Evolutionary conservation across 2,113 vertebrate species (phyloP), one percentile per base, ranked within the genome.

Genomic region (Dromaius novaehollandiae): DNA sequence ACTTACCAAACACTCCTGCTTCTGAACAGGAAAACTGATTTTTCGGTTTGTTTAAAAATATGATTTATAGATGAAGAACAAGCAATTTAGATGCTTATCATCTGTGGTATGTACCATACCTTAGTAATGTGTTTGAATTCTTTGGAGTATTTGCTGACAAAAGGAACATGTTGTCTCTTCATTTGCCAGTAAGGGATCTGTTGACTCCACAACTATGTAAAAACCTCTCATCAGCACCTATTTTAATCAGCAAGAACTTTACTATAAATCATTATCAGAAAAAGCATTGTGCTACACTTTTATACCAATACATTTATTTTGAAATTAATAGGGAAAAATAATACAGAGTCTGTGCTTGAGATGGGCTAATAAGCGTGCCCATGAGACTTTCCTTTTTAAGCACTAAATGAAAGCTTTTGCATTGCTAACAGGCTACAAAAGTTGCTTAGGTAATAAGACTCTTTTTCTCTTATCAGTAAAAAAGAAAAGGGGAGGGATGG

Each of bases 71-170:
- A 58, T 89, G 60, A 76, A 94, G 97, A 96, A 65, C 86, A 96
- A 94, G 93, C 36, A 6, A 92, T 91, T 95, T 77, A 89, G 94
- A 90, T 96, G 89, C 84, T 96, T 87, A 82, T 97, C 92, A 55
- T 82, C 85, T 90, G 92, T 34, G 32, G 51, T 94, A 84, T 17
- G 58, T 90, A 46, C 85, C 94, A 5, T 93, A 95, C 96, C 96
- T 96, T 89, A 51, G 92, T 95, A 86, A 87, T 78, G 92, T 93
- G 38, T 97, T 96, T 96, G 78, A 97, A 91, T 89, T 96, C 96
- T 98, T 95, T 93, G 93, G 96, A 94, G 96, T 98, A 97, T 98
- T 97, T 98, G 96, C 96, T 98, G 98, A 97, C 97, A 97, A 97
- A 95, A 98, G 93, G 95, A 96, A 94, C 96, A 51, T 90, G 89